Base-by-base conservation (phyloP, 2,888 invertebrate genomes). In the Xanthia icteritia region DNA sequence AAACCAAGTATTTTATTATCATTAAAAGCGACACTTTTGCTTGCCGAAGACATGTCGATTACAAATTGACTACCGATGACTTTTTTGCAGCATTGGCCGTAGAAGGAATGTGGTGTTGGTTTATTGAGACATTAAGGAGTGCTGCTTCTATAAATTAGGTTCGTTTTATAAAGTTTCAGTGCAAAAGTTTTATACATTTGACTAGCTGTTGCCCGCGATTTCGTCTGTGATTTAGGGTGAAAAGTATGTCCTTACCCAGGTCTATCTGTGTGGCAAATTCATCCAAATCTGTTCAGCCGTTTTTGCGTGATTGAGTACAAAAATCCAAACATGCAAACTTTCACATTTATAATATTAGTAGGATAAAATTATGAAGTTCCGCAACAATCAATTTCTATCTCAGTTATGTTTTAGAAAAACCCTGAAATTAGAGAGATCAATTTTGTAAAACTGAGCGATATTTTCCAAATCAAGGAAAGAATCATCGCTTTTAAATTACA, bases 1-100 rank as follows among this genome's bases (percentile, higher is more conserved):
- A 94, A 95, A 94, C 87, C 88, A 84, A 84, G 89, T 77, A 88
- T 92, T 95, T 95, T 95, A 95, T 94, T 94, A 93, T 94, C 93
- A 94, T 94, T 93, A 90, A 92, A 89, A 86, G 88, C 89, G 94
- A 95, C 94, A 94, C 92, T 91, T 92, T 91, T 92, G 91, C 90
- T 91, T 86, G 80, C 83, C 80, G 82, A 86, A 83, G 90, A 91
- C 89, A 90, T 89, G 89, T 80, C 89, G 91, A 93, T 92, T 92
- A 91, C 91, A 89, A 91, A 92, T 91, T 91, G 89, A 90, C 85
- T 88, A 76, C 83, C 85, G 82, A 88, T 86, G 84, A 86, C 79
- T 82, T 77, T 81, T 87, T 89, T 85, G 83, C 70, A 71, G 69
- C 72, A 79, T 68, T 82, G 72, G 77, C 45, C 75, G 63, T 77